Evolutionary conservation across 2,797 vertebrate genomes (phyloP).

Genomic region (Steatocranus sp.): DNA sequence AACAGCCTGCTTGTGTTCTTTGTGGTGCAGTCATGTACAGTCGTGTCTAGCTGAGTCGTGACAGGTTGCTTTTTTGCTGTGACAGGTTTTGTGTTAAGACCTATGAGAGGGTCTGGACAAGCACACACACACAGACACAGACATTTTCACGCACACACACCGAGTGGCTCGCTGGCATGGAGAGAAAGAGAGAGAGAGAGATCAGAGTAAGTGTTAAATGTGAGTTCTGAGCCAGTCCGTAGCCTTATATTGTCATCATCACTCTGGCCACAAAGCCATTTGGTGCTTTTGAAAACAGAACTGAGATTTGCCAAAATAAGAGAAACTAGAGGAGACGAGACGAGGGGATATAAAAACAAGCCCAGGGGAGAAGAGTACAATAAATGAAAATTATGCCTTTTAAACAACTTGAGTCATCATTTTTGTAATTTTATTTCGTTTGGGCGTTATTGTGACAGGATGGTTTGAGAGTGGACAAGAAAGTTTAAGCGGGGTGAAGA

Average conservation of each 20-base stretch:
- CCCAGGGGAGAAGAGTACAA: background rate
- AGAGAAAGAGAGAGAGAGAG: background rate
- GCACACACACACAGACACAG: background rate
- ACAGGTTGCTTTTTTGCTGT: slow-evolving; percentile 73
- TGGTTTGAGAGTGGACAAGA: background rate
- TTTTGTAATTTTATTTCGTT: background rate
- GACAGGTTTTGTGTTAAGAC: slow-evolving; percentile 69
- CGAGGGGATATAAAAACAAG: background rate
- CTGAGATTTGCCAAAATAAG: background rate
- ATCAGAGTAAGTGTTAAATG: slow-evolving; percentile 34
- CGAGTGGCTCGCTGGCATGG: slow-evolving; percentile 6
- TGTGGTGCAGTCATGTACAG: slow-evolving; percentile 47
- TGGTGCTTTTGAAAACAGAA: slow-evolving; percentile 32
- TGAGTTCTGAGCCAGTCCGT: slow-evolving; percentile 15
- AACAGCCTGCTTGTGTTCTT: slow-evolving; percentile 53
- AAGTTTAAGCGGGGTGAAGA: background rate
- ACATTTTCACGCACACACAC: background rate
- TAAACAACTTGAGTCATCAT: background rate
- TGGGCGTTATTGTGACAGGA: background rate
- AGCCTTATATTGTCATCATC: slow-evolving; percentile 22
- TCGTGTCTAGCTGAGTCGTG: slow-evolving; percentile 63
- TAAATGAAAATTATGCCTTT: background rate
- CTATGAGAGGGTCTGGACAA: slow-evolving; percentile 62
- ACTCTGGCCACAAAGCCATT: slow-evolving; percentile 14
- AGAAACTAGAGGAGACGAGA: background rate